These are phyloP conservation scores for Limnephilus marmoratus DNA, from an alignment of 2,888 invertebrate species.

Conservation along the genomic window DNA sequence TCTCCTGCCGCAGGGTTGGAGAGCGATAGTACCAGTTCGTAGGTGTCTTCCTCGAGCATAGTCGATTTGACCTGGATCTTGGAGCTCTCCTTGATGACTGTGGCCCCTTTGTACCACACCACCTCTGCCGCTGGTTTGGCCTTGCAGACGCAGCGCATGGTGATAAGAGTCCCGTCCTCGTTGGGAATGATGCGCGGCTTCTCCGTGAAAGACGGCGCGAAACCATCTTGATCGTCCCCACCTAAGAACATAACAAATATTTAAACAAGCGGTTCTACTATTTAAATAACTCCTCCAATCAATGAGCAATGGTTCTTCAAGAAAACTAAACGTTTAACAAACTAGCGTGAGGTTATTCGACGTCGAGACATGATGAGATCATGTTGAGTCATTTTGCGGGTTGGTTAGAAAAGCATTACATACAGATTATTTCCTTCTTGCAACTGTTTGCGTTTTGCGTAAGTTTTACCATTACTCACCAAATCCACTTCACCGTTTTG, in stretches of 20 bases:
- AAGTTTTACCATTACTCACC: not conserved
- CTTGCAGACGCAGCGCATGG: conserved; percentile 97
- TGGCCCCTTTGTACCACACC: conserved; percentile 96
- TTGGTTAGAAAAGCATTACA: conserved; percentile 40
- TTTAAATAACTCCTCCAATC: not conserved
- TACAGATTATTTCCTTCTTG: not conserved
- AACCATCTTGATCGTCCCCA: conserved; percentile 94
- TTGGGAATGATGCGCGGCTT: conserved; percentile 99
- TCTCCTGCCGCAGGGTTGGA: conserved; percentile 77
- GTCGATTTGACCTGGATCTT: conserved; percentile 88
- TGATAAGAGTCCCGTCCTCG: conserved; percentile 96
- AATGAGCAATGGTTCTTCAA: not conserved
- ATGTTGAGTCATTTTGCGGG: conserved; percentile 16
- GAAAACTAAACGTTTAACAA: not conserved
- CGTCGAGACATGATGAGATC: not conserved
- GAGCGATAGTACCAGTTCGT: conserved; percentile 86
- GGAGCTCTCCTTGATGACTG: conserved; percentile 88
- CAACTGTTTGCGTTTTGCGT: conserved; percentile 74
- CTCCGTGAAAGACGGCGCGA: conserved; percentile 97
- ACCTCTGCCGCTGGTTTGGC: conserved; percentile 97
- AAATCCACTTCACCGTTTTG: not conserved
- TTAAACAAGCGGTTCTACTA: not conserved
- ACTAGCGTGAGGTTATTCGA: not conserved
- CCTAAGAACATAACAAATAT: conserved; percentile 76
- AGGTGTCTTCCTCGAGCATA: conserved; percentile 89